Conservation (phyloP, 2,113 vertebrate genomes). For the Sterna hirundo region DNA sequence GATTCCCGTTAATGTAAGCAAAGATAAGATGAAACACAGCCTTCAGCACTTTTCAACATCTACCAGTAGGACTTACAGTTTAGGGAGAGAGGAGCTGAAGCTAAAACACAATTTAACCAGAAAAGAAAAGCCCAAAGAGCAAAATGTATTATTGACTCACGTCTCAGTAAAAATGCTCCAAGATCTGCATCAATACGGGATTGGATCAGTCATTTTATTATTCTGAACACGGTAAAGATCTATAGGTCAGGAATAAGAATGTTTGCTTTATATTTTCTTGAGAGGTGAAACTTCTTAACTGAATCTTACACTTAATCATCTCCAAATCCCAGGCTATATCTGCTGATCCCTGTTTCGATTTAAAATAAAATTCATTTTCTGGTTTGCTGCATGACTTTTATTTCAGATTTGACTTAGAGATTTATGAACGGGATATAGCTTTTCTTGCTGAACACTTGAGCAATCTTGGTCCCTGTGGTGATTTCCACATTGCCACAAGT, state of each 20-base stretch:
- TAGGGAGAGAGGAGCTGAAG: background rate
- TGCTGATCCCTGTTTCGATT: slow-evolving; percentile 69
- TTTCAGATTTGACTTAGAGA: slow-evolving; percentile 69
- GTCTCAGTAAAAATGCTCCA: background rate
- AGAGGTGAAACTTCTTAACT: slow-evolving; percentile 68
- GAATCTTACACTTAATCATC: slow-evolving; percentile 73
- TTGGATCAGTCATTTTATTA: slow-evolving; percentile 35
- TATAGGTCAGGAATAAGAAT: slow-evolving; percentile 50
- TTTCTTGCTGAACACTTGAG: slow-evolving; percentile 58
- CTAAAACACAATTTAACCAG: slow-evolving; percentile 13
- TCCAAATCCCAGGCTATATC: slow-evolving; percentile 69
- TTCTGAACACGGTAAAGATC: slow-evolving; percentile 28
- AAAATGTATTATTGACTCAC: slow-evolving; percentile 17
- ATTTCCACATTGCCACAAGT: slow-evolving; percentile 22
- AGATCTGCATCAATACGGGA: background rate
- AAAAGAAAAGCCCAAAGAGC: background rate
- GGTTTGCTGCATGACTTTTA: slow-evolving; percentile 68
- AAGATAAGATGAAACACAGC: background rate
- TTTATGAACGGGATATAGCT: slow-evolving; percentile 60
- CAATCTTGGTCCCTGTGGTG: slow-evolving; percentile 28
- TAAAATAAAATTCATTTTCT: slow-evolving; percentile 77
- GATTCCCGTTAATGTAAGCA: background rate
- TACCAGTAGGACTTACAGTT: background rate
- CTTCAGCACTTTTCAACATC: background rate
- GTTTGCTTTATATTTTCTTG: slow-evolving; percentile 67